Evolutionary conservation across 2,888 invertebrate genomes (phyloP), one percentile per base, ranked within the genome.

Genomic region (Pyralis farinalis): DNA sequence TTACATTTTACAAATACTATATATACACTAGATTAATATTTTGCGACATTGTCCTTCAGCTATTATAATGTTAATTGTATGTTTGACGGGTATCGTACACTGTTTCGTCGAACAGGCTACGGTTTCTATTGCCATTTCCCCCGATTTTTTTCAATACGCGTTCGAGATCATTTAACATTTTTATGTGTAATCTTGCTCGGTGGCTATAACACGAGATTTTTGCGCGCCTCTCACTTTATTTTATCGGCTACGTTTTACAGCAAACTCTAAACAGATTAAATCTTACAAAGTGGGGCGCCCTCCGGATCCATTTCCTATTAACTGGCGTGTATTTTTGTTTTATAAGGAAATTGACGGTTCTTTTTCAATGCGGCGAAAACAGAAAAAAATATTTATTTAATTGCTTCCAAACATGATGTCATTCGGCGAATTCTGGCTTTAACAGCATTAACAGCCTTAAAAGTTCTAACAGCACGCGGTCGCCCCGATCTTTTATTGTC

Each of bases 91-190:
- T 42, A 20, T 38, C 44, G 61, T 66, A 71, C 62, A 51, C 11
- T 51, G 8, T 12, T 46, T 40, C 1, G 42, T 43, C 40, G 55
- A 32, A 34, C 38, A 50, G 32, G 33, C 46, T 51, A 38, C 43
- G 58, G 55, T 81, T 81, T 76, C 71, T 58, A 71, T 68, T 63
- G 68, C 66, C 72, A 72, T 79, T 79, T 75, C 77, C 77, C 74
- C 71, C 65, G 69, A 70, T 75, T 82, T 86, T 84, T 88, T 87
- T 84, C 86, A 85, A 86, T 85, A 84, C 80, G 72, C 82, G 83
- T 85, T 86, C 81, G 62, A 76, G 83, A 82, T 79, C 84, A 83
- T 87, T 88, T 85, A 87, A 86, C 87, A 87, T 87, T 87, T 88
- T 88, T 87, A 87, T 87, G 87, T 87, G 84, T 87, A 86, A 87